These are phyloP conservation scores for Steinernema khuongi DNA, from an alignment of 1,140 invertebrate genomes.

Conservation along the genomic window DNA sequence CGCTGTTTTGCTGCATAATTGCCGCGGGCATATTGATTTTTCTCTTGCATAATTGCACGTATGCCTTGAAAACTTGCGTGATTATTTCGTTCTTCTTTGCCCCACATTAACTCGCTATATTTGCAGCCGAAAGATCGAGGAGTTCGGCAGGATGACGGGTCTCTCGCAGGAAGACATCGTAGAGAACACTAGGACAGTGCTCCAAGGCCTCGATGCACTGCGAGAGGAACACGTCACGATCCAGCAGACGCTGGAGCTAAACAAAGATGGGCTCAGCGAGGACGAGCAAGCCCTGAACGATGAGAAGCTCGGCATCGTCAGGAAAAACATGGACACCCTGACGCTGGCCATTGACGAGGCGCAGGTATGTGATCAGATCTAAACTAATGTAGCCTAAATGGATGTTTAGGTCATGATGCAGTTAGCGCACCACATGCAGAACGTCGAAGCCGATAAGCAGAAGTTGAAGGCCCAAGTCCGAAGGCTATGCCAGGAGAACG, in stretches of 20 bases:
- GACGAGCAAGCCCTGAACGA: slow-evolving; percentile 67
- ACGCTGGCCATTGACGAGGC: slow-evolving; percentile 91
- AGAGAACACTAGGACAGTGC: slow-evolving; percentile 85
- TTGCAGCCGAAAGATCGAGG: slow-evolving; percentile 65
- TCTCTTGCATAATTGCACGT: not conserved
- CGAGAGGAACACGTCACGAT: slow-evolving; percentile 76
- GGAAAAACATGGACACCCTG: slow-evolving; percentile 91
- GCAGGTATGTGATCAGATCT: slow-evolving; percentile 66
- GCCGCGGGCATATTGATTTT: not conserved
- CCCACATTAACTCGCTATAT: not conserved
- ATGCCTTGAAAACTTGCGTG: too few species aligned
- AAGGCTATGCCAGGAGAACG: slow-evolving; percentile 80
- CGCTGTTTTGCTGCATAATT: too few species aligned
- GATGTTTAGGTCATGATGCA: slow-evolving; percentile 71
- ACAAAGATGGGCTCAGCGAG: slow-evolving; percentile 49
- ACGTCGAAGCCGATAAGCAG: slow-evolving; percentile 96
- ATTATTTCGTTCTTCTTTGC: too few species aligned
- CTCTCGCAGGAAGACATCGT: slow-evolving; percentile 98
- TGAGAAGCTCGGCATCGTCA: slow-evolving; percentile 79
- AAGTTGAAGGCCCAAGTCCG: slow-evolving; percentile 93
- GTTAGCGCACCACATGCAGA: slow-evolving; percentile 86
- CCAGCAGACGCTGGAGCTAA: slow-evolving; percentile 21
- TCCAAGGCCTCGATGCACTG: slow-evolving; percentile 83
- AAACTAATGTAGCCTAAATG: not conserved
- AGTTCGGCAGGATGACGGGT: slow-evolving; percentile 85